Percentiles rank a stretch among this genome's conserved stretches.
Evolutionary conservation across 2,888 invertebrate genomes (phyloP).

Genomic region (Serrognathus titanus): DNA sequence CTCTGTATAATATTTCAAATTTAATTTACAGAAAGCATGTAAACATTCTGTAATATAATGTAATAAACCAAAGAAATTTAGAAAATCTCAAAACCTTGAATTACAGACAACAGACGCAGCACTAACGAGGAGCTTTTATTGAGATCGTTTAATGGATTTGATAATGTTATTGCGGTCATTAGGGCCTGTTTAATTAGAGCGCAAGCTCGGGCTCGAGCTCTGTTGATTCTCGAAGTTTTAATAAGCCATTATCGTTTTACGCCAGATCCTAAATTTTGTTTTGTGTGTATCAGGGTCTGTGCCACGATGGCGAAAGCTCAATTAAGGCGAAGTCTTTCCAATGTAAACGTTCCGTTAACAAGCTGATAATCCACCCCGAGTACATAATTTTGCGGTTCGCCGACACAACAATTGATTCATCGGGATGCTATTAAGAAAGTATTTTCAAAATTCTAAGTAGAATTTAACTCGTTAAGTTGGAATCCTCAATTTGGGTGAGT

Average conservation of each 20-base stretch:
- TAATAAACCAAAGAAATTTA: too few species aligned
- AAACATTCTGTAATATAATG: too few species aligned
- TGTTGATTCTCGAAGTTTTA: conserved; percentile 36
- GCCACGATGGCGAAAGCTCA: too few species aligned
- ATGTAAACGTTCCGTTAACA: too few species aligned
- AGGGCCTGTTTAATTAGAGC: conserved; percentile 34
- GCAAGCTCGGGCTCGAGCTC: conserved; percentile 29
- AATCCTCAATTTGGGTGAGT: background rate
- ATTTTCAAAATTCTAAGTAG: background rate
- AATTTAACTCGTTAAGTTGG: background rate
- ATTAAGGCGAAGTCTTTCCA: too few species aligned
- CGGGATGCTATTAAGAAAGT: too few species aligned
- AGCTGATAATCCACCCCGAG: too few species aligned
- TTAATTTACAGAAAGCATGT: too few species aligned
- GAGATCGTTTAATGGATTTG: conserved; percentile 36
- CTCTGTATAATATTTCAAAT: too few species aligned
- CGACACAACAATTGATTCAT: too few species aligned
- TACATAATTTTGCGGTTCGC: too few species aligned
- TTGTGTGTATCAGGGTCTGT: background rate
- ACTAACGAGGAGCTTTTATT: conserved; percentile 22
- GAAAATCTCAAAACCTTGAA: conserved; percentile 14
- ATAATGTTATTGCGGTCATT: conserved; percentile 37
- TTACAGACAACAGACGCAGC: conserved; percentile 21
- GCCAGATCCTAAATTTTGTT: conserved; percentile 23
- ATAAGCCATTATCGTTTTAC: conserved; percentile 34